These are phyloP conservation scores for Dolichallabes microphthalmus DNA, from an alignment of 2,113 vertebrate species.

Conservation along the genomic window DNA sequence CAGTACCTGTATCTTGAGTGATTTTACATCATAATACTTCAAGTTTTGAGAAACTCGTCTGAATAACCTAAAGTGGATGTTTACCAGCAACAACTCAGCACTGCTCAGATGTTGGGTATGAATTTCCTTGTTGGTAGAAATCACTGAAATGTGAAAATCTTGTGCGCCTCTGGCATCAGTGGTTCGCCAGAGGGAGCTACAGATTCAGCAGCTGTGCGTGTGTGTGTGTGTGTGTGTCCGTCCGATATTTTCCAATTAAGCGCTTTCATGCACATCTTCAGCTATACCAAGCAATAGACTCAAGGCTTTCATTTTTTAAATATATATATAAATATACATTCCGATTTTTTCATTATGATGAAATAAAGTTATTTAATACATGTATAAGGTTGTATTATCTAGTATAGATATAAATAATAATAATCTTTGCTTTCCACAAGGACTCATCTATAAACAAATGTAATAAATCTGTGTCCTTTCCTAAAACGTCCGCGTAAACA, in stretches of 20 bases:
- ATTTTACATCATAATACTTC: background rate
- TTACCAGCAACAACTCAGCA: background rate
- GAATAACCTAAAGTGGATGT: background rate
- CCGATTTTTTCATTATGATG: background rate
- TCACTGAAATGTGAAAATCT: background rate
- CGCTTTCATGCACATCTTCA: background rate
- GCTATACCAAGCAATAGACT: background rate
- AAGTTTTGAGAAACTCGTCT: background rate
- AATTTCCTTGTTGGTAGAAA: background rate
- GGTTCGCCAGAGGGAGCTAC: conserved; percentile 26
- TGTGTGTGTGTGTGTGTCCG: background rate
- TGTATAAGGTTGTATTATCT: no score
- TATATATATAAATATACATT: background rate
- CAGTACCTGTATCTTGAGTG: background rate
- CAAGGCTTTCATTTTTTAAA: background rate
- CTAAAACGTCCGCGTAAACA: background rate
- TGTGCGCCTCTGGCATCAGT: background rate
- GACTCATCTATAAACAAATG: background rate
- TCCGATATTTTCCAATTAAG: background rate
- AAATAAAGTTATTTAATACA: background rate
- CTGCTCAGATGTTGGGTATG: background rate
- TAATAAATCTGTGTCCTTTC: background rate
- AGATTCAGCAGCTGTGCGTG: background rate
- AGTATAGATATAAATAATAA: no score
- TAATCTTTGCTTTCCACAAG: background rate